Evolutionary conservation across 2,797 vertebrate species (phyloP).

Genomic region (Triplophysa bombifrons): DNA sequence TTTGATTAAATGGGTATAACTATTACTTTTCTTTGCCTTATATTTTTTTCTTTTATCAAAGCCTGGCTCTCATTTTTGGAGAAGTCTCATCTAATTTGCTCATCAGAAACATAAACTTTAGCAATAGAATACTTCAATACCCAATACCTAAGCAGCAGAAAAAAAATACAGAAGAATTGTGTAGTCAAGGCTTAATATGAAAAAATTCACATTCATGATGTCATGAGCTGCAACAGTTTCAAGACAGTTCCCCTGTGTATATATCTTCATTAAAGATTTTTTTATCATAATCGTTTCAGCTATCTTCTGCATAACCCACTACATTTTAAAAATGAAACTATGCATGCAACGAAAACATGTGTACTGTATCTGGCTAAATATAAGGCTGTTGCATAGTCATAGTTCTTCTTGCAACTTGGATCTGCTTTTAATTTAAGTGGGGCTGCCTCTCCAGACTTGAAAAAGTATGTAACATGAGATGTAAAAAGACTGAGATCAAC

Average conservation of each 20-base stretch:
- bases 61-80: constrained; percentile 2
- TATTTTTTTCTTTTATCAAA: neutral
- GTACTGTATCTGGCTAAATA: neutral
- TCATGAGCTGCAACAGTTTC: neutral
- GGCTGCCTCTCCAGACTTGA: constrained; percentile 70
- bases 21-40: neutral
- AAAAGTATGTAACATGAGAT: constrained; percentile 80
- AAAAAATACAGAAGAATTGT: neutral
- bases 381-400: neutral
- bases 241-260: neutral
- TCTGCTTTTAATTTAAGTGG: constrained; percentile 84
- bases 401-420: constrained; percentile 57
- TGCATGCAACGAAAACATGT: neutral
- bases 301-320: neutral
- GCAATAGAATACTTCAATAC: neutral
- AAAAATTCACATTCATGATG: neutral
- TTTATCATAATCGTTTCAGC: neutral
- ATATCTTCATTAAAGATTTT: neutral
- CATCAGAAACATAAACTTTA: neutral
- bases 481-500: constrained; percentile 65
- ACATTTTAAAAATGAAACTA: neutral
- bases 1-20: neutral
- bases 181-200: neutral
- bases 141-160: neutral
- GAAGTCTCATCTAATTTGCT: neutral